Percentiles rank a stretch among this genome's conserved stretches.
These are phyloP conservation scores for Aplysina aerophoba DNA, from an alignment of 37 sponge, comb jelly and placozoan species.

Conservation along the genomic window DNA sequence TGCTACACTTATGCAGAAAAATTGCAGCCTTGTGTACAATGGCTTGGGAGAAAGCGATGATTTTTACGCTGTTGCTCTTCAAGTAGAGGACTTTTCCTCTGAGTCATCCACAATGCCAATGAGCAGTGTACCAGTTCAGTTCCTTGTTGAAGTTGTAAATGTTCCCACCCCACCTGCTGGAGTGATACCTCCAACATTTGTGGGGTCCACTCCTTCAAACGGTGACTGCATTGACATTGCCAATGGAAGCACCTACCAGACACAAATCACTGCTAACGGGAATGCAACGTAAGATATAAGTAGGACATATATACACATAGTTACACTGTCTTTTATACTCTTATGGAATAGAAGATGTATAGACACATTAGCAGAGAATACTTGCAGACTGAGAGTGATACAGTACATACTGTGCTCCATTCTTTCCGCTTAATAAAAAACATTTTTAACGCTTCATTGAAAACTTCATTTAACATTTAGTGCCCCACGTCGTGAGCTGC, in stretches of 20 bases:
- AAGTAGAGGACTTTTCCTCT: conserved; percentile 45
- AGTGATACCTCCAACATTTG: not conserved
- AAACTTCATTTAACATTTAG: no score
- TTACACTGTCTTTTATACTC: no score
- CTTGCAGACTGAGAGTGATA: no score
- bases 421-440: no score
- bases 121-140: conserved; percentile 59
- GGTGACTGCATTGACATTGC: conserved; percentile 30
- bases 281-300: conserved; percentile 24
- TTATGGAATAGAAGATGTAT: no score
- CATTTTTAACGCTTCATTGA: no score
- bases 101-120: not conserved
- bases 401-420: no score
- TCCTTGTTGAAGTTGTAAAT: conserved; percentile 27
- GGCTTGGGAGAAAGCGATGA: conserved; percentile 5
- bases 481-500: no score
- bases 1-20: no score
- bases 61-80: conserved; percentile 36
- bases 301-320: no score
- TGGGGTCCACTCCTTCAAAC: conserved; percentile 21
- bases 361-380: no score
- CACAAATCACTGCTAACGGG: conserved; percentile 12
- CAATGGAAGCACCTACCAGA: conserved; percentile 14
- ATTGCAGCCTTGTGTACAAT: not conserved
- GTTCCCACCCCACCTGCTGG: not conserved